Conservation (phyloP, 2,113 vertebrate genomes). For the Ifrita kowaldi region DNA sequence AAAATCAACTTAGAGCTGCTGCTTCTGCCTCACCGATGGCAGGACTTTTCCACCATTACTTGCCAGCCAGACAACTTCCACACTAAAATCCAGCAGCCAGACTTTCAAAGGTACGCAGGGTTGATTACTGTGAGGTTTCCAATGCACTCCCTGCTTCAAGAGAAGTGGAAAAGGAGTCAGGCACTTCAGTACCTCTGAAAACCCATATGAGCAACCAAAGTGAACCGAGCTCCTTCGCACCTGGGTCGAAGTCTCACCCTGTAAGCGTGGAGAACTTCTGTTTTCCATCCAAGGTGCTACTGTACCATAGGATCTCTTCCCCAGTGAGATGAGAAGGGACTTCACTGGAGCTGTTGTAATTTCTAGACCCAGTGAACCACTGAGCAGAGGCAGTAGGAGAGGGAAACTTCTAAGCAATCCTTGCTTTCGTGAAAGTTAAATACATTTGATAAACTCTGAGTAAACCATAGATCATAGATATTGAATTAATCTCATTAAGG, state of each 20-base stretch:
- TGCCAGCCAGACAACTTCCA: background rate
- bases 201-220: fast-evolving
- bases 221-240: background rate
- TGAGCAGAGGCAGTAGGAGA: background rate
- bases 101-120: background rate
- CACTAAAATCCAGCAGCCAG: background rate
- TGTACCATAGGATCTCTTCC: background rate
- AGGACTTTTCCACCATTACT: background rate
- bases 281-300: background rate
- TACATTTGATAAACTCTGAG: background rate
- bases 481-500: background rate
- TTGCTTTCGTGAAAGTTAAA: background rate
- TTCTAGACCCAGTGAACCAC: background rate
- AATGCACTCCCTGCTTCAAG: background rate
- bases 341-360: background rate
- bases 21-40: background rate
- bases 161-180: background rate
- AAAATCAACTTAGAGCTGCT: background rate
- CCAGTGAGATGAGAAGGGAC: background rate
- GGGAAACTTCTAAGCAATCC: background rate
- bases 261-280: background rate
- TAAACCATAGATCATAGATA: background rate
- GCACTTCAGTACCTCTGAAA: background rate
- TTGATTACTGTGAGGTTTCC: background rate
- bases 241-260: background rate